Evolutionary conservation across 1,140 invertebrate genomes (phyloP).

Genomic region (Brachionus plicatilis): DNA sequence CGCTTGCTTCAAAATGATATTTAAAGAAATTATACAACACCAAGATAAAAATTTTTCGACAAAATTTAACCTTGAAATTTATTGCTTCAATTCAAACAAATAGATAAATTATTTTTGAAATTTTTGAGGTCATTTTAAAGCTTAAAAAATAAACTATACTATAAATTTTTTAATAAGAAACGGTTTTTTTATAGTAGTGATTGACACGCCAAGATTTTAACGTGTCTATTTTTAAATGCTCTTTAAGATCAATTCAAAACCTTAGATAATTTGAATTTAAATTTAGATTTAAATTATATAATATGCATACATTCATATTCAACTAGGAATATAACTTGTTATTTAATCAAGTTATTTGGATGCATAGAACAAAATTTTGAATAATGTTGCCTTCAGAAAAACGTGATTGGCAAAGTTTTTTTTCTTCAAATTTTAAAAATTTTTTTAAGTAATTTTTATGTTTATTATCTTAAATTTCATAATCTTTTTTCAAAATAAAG

Average conservation of each 20-base stretch:
- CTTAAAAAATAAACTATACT: not conserved
- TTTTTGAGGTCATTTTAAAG: not conserved
- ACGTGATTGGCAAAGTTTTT: not conserved
- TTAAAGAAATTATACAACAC: not conserved
- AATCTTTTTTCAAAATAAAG: not conserved
- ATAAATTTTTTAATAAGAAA: not conserved
- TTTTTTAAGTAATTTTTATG: not conserved
- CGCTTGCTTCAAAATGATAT: not conserved
- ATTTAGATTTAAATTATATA: too few relatives aligned
- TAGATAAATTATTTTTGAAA: not conserved
- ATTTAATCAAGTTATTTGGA: not conserved
- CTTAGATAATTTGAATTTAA: too few relatives aligned
- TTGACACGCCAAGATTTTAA: too few relatives aligned
- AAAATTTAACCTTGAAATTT: not conserved
- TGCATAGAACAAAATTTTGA: not conserved
- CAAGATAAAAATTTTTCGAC: not conserved
- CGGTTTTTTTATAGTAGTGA: too few relatives aligned
- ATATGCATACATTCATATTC: not conserved
- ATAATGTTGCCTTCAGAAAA: not conserved
- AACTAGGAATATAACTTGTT: not conserved
- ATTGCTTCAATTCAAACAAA: not conserved
- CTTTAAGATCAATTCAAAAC: too few relatives aligned
- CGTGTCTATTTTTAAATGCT: too few relatives aligned
- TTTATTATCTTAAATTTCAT: not conserved
- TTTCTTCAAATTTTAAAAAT: not conserved